phyloP scores from a whole-genome alignment of 1,140 invertebrate genomes.

The Manduca sexta region DNA sequence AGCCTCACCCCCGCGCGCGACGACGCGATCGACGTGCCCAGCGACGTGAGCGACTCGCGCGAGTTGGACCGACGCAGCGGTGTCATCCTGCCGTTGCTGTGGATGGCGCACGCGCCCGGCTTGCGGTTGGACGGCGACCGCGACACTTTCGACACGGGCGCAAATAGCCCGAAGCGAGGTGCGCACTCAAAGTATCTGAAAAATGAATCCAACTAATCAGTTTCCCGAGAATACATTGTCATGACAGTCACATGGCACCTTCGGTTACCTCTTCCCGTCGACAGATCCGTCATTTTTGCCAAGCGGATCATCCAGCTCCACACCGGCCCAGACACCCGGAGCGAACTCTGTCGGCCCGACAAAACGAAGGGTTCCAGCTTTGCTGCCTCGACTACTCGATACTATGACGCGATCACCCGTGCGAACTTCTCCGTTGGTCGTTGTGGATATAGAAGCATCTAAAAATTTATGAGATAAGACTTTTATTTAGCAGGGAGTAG shows the following conservation, averaged over 20 bases:
- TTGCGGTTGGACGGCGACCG: constrained; percentile 85
- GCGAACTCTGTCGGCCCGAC: constrained; percentile 93
- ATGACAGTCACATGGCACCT: background rate
- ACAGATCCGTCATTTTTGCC: constrained; percentile 98
- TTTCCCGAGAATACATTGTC: too few species aligned
- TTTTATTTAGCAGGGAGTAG: background rate
- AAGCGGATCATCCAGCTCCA: constrained; percentile 93
- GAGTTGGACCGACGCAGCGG: constrained; percentile 84
- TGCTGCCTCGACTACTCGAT: constrained; percentile 85
- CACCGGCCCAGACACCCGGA: constrained; percentile 93
- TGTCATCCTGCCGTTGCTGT: constrained; percentile 75
- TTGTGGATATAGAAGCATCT: constrained; percentile 79
- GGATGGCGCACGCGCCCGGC: constrained; percentile 77
- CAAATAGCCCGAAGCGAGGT: constrained; percentile 93
- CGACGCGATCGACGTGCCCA: constrained; percentile 80
- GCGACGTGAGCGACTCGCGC: constrained; percentile 88
- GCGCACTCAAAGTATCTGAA: constrained; percentile 95
- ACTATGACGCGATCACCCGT: constrained; percentile 95
- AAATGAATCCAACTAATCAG: constrained; percentile 14
- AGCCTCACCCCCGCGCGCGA: constrained; percentile 74
- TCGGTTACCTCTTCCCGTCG: constrained; percentile 82
- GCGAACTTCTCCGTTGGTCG: constrained; percentile 77
- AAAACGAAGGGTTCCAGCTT: constrained; percentile 89
- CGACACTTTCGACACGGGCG: constrained; percentile 90
- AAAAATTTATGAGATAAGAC: constrained; percentile 6